Evolutionary conservation across 2,113 vertebrate species (phyloP).

Genomic region (Bubalus kerabau): DNA sequence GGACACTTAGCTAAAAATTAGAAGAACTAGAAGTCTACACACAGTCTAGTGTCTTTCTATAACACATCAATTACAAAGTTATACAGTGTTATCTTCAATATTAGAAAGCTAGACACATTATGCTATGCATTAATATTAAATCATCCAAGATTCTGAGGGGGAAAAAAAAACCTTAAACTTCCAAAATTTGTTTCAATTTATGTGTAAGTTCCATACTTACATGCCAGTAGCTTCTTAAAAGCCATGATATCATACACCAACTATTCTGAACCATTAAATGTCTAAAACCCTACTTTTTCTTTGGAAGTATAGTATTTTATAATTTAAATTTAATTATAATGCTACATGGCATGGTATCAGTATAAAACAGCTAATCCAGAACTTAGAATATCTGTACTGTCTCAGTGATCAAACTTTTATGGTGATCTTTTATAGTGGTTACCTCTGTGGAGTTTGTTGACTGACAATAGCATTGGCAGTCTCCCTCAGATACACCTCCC

Average conservation of each 20-base stretch:
- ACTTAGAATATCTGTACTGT: neutral
- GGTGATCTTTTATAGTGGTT: neutral
- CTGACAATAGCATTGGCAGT: conserved; percentile 94
- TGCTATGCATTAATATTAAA: neutral
- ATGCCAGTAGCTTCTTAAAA: neutral
- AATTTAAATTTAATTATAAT: neutral
- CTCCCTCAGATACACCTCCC: conserved; percentile 97
- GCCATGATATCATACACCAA: neutral
- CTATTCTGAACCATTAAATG: neutral
- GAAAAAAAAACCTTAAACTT: neutral
- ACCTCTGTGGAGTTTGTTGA: conserved; percentile 96
- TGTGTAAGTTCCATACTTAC: neutral
- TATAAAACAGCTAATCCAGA: neutral
- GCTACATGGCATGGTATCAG: neutral
- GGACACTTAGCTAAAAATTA: neutral
- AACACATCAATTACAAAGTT: neutral
- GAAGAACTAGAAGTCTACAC: neutral
- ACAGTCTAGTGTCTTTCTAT: neutral
- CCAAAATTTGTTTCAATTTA: neutral
- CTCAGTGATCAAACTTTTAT: neutral
- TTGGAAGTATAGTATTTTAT: neutral
- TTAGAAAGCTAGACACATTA: neutral
- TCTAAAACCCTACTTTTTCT: neutral
- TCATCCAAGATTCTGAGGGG: neutral
- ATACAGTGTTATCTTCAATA: neutral